Conservation (phyloP, 1,140 invertebrate species). For the Drosophila pandora region DNA sequence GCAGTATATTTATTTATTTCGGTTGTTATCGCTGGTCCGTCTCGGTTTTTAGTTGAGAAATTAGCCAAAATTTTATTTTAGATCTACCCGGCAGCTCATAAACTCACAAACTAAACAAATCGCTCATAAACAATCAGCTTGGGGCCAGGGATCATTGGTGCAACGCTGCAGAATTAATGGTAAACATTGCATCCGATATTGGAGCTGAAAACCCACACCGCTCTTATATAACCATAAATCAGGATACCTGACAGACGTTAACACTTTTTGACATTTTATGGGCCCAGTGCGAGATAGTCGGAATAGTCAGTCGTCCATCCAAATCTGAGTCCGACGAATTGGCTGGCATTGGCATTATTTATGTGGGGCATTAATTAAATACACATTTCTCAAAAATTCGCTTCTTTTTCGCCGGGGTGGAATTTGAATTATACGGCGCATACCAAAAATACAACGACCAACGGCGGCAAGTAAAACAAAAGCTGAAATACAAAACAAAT, state of each 20-base stretch:
- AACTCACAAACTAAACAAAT: constrained; percentile 17
- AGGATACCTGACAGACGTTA: constrained; percentile 22
- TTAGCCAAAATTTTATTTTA: constrained; percentile 38
- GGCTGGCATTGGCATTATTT: constrained; percentile 51
- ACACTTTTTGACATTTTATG: constrained; percentile 18
- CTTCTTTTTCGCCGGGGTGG: constrained; percentile 31
- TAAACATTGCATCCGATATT: constrained; percentile 29
- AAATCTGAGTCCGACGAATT: constrained; percentile 1
- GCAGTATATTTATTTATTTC: constrained; percentile 55
- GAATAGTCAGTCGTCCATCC: not conserved
- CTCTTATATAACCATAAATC: constrained; percentile 71
- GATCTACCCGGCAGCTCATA: constrained; percentile 28
- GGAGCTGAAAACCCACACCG: constrained; percentile 14
- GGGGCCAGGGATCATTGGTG: constrained; percentile 53
- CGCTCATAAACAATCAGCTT: constrained; percentile 39
- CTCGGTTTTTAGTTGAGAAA: constrained; percentile 36
- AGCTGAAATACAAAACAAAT: constrained; percentile 45
- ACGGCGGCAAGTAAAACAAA: constrained; percentile 37
- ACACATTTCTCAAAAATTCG: constrained; percentile 48
- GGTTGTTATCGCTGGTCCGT: constrained; percentile 43
- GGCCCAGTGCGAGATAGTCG: not conserved
- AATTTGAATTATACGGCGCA: constrained; percentile 41
- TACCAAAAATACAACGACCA: constrained; percentile 52
- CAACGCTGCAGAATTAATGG: constrained; percentile 54
- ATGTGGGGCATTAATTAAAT: constrained; percentile 55